Percentiles rank a stretch among this genome's conserved stretches.
These are phyloP conservation scores for Metacarcinus magister DNA, from an alignment of 2,888 invertebrate genomes.

Conservation along the genomic window DNA sequence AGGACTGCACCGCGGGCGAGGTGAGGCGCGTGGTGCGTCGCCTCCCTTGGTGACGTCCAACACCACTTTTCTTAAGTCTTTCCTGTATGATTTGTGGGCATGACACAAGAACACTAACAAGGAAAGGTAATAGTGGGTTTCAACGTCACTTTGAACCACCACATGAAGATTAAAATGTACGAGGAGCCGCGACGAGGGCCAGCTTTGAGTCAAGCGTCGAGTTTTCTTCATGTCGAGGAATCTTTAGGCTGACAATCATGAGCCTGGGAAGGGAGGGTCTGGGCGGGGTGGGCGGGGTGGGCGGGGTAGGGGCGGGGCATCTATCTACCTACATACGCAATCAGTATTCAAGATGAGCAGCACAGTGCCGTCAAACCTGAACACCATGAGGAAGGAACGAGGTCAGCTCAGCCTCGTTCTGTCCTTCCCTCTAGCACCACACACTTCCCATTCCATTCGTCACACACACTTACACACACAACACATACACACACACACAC, in stretches of 20 bases:
- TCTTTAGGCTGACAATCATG: not conserved
- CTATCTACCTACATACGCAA: not conserved
- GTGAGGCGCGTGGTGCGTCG: conserved; percentile 1
- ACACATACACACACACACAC: not conserved
- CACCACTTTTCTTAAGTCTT: conserved; percentile 13
- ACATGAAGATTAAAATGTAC: not conserved
- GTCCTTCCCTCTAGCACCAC: not conserved
- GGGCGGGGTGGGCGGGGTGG: not conserved
- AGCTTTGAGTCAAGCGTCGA: not conserved
- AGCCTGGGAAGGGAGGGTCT: not conserved
- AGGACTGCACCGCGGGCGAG: not conserved
- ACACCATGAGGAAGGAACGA: not conserved
- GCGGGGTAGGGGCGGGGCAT: not conserved
- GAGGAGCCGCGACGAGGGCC: not conserved
- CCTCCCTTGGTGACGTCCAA: not conserved
- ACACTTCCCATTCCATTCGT: conserved; percentile 3
- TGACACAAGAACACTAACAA: not conserved
- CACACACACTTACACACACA: not conserved
- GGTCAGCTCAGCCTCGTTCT: not conserved
- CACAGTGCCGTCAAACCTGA: not conserved
- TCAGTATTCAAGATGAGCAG: not conserved
- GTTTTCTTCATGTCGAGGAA: not conserved
- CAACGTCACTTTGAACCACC: not conserved
- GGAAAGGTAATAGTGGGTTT: not conserved
- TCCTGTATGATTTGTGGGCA: not conserved